These are phyloP conservation scores for Phenacoccus solenopsis DNA, from an alignment of 1,140 invertebrate genomes.

Conservation along the genomic window DNA sequence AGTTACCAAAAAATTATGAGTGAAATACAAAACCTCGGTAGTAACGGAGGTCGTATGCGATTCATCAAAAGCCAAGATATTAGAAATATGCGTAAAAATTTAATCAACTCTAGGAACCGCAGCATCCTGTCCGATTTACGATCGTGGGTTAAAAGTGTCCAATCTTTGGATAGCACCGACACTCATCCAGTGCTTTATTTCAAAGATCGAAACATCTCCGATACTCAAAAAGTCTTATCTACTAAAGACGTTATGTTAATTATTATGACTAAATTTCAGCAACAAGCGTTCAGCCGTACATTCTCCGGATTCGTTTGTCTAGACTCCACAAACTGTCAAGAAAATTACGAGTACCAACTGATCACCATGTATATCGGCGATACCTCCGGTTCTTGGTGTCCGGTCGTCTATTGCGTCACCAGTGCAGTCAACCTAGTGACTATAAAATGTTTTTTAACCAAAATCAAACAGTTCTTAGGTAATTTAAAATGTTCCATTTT, in stretches of 20 bases:
- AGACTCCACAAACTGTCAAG: not conserved
- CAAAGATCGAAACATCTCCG: not conserved
- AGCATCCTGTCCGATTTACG: not conserved
- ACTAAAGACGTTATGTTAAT: not conserved
- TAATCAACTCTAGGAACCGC: not conserved
- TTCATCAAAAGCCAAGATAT: slow-evolving; percentile 13
- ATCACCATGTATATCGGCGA: not conserved
- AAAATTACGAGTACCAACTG: not conserved
- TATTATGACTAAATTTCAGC: not conserved
- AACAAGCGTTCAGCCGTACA: not conserved
- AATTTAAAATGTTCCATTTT: not conserved
- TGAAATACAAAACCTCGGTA: slow-evolving; percentile 4
- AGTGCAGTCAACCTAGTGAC: not conserved
- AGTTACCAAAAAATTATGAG: slow-evolving; percentile 10
- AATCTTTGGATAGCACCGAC: not conserved
- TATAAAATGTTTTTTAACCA: not conserved
- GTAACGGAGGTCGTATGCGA: not conserved
- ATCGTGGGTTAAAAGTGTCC: not conserved
- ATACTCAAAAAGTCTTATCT: not conserved
- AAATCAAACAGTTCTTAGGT: not conserved
- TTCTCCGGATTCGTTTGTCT: not conserved
- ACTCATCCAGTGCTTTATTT: not conserved
- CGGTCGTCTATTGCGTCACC: not conserved
- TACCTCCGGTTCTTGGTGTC: not conserved
- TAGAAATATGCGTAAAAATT: not conserved